phyloP scores from a whole-genome alignment of 2,888 invertebrate genomes.

The Pyrrhopygopsis socrates region DNA sequence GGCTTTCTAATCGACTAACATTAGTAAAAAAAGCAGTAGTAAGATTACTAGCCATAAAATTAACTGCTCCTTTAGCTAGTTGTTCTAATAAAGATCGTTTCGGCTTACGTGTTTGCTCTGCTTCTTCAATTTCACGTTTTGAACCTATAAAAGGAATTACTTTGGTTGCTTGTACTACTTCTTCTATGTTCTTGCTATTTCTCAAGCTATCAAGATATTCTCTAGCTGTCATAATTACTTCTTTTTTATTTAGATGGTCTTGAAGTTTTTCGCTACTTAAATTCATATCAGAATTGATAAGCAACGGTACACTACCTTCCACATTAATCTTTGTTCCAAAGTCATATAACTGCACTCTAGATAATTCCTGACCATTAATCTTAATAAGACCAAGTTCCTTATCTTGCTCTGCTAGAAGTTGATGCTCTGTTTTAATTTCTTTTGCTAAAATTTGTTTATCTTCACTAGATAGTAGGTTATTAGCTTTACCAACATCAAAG shows the following conservation, averaged over 20 bases:
- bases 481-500: constrained; percentile 3
- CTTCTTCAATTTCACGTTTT: background rate
- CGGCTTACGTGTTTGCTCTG: background rate
- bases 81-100: too few species aligned
- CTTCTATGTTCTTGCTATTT: background rate
- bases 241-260: background rate
- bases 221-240: background rate
- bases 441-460: constrained; percentile 3
- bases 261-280: background rate
- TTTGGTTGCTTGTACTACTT: background rate
- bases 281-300: background rate
- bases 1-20: too few species aligned
- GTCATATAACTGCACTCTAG: background rate
- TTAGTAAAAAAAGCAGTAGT: too few species aligned
- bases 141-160: background rate
- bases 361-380: background rate
- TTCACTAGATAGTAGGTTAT: constrained; percentile 3
- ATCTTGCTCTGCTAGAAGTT: background rate
- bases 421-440: background rate
- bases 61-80: too few species aligned
- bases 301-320: background rate
- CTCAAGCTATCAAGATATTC: background rate
- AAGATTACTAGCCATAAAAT: too few species aligned
- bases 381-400: background rate
- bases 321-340: background rate